Base-by-base conservation (phyloP, 2,113 vertebrate species). In the Pleuronectes platessa region DNA sequence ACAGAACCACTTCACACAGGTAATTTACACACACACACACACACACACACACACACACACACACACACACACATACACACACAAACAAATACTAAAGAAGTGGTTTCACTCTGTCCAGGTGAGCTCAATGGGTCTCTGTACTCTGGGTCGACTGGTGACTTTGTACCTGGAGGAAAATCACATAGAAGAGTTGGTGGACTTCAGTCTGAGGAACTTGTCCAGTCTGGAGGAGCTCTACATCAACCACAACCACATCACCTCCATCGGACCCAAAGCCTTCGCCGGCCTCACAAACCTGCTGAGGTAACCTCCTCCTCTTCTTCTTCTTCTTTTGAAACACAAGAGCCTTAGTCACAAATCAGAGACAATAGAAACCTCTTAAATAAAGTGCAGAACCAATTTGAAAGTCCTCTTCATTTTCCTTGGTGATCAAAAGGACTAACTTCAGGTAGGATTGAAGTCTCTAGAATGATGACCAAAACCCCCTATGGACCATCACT, bases 121-220 rank as follows among this genome's bases (percentile, higher is more conserved):
- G 54, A 71, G 74, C 54, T 82, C 81, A 2, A 85, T 94, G 70
- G 94, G 94, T 1, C 76, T 95, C 45, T 91, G 81, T 21, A 93
- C 94, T 73, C 91, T 95, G 68, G 88, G 78, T 7, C 92, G 67
- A 61, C 85, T 96, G 69, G 94, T 96, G 56, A 96, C 95, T 7
- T 91, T 96, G 66, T 95, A 96, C 89, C 82, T 96, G 45, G 95
- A 96, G 85, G 95, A 96, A 86, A 96, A 96, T 83, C 93, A 85
- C 60, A 92, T 95, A 8, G 91, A 93, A 66, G 94, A 93, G 71
- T 56, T 96, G 62, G 92, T 94, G 26, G 95, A 95, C 86, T 92
- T 82, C 67, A 83, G 93, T 61, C 83, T 96, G 79, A 92, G 82
- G 77, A 95, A 94, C 79, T 89, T 96, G 14, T 87, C 83, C 54